These are phyloP conservation scores for Oryzias melastigma DNA, from an alignment of 2,113 vertebrate species.

Conservation along the genomic window DNA sequence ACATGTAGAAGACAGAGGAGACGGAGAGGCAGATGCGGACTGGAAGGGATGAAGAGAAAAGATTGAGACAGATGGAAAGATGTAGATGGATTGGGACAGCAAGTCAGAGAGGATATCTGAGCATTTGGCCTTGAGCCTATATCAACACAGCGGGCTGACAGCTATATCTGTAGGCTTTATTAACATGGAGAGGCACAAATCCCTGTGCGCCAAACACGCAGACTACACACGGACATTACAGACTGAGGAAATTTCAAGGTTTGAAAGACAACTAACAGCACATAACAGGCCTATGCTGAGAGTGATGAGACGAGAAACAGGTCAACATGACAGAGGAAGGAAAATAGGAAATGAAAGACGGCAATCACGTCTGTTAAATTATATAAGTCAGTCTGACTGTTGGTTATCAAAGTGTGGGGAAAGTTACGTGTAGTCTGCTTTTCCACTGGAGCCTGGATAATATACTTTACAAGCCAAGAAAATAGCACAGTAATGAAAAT, in stretches of 20 bases:
- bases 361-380: background rate
- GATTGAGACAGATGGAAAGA: slow-evolving; percentile 58
- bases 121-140: slow-evolving; percentile 67
- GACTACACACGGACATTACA: slow-evolving; percentile 13
- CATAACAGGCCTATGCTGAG: background rate
- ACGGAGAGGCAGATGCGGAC: slow-evolving; percentile 29
- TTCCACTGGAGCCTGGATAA: background rate
- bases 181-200: slow-evolving; percentile 64
- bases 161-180: slow-evolving; percentile 74
- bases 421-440: background rate
- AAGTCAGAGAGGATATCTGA: slow-evolving; percentile 63
- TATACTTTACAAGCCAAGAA: no score
- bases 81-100: slow-evolving; percentile 56
- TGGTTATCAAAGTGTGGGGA: no score
- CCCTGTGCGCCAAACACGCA: slow-evolving; percentile 8
- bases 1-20: slow-evolving; percentile 21
- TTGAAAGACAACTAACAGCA: slow-evolving; percentile 41
- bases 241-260: slow-evolving; percentile 39
- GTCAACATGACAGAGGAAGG: background rate
- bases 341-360: background rate
- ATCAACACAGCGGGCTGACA: slow-evolving; percentile 72
- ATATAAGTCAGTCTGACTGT: background rate
- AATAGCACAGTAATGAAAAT: no score
- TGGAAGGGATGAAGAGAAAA: slow-evolving; percentile 29
- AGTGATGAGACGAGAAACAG: background rate